phyloP scores from a whole-genome alignment of 1,140 invertebrate species.

The Meloidogyne hapla region DNA sequence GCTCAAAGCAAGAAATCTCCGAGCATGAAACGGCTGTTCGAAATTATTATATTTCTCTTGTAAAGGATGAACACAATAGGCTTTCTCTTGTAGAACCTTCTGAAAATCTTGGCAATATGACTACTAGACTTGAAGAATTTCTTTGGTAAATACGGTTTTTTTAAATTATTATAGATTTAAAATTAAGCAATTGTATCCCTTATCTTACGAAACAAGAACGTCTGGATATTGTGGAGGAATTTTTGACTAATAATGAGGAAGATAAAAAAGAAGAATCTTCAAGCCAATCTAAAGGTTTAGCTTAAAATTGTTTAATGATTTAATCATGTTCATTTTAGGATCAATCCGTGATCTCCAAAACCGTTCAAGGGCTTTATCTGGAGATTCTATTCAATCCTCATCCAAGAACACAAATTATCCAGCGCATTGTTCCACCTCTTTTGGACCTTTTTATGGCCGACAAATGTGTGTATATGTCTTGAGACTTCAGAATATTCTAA shows the following conservation, averaged over 20 bases:
- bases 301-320: not conserved
- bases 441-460: slow-evolving; percentile 20
- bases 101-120: slow-evolving; percentile 33
- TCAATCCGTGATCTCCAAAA: slow-evolving; percentile 6
- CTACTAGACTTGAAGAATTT: slow-evolving; percentile 27
- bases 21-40: slow-evolving; percentile 15
- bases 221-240: slow-evolving; percentile 22
- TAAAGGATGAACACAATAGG: slow-evolving; percentile 37
- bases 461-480: slow-evolving; percentile 40
- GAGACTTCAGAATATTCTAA: slow-evolving; percentile 24
- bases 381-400: not conserved
- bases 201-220: slow-evolving; percentile 27
- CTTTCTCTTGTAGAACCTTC: slow-evolving; percentile 35
- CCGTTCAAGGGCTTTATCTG: not conserved
- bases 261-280: not conserved
- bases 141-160: slow-evolving; percentile 14
- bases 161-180: not conserved
- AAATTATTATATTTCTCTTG: slow-evolving; percentile 39
- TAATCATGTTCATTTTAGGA: not conserved
- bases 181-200: slow-evolving; percentile 31
- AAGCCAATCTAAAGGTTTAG: slow-evolving; percentile 5
- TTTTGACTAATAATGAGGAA: not conserved
- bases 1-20: not conserved
- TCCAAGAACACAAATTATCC: not conserved
- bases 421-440: not conserved